Base-by-base conservation (phyloP, 1,140 invertebrate species). In the Ooceraea biroi region DNA sequence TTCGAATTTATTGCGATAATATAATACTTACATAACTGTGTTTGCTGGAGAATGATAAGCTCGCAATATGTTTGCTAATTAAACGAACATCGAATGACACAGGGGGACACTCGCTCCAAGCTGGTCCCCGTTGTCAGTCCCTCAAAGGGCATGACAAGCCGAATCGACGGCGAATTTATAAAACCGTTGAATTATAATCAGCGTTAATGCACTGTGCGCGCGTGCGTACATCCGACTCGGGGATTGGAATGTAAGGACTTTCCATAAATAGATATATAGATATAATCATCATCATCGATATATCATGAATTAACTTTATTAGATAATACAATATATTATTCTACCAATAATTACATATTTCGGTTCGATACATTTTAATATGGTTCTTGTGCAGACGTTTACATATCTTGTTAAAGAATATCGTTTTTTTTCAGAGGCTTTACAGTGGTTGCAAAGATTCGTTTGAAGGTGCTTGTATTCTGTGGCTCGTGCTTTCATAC, bases 401-500 rank as follows among this genome's bases (percentile, higher is more conserved):
- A n/a, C 50, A 14, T 27, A n/a, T 3, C n/a, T 17, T 52, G 19
- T 22, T 8, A n/a, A 73, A 57, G 57, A 14, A 41, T n/a, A 17
- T 55, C 50, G 27, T 4, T n/a, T 61, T 5, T n/a, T 36, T 7
- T 36, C 36, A 7, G 36, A 7, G 27, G 14, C 12, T 63, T 63
- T 17, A 27, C 41, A 12, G n/a, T 0, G n/a, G 11, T 12, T 76
- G 58, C 36, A 68, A 41, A 55, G 48, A 68, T 55, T 77, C 27
- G 11, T 36, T n/a, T 55, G 5, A 77, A 83, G 41, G 12, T 50
- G 50, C 44, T 60, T 76, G 74, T 44, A 68, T 36, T 36, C 50
- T 57, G 48, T 27, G 30, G 57, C 55, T 74, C 57, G 73, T 50
- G 86, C 82, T 88, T 87, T 66, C 71, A 52, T 22, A 88, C 65